Evolutionary conservation across 2,113 vertebrate genomes (phyloP).

Genomic region (Tor tambroides): DNA sequence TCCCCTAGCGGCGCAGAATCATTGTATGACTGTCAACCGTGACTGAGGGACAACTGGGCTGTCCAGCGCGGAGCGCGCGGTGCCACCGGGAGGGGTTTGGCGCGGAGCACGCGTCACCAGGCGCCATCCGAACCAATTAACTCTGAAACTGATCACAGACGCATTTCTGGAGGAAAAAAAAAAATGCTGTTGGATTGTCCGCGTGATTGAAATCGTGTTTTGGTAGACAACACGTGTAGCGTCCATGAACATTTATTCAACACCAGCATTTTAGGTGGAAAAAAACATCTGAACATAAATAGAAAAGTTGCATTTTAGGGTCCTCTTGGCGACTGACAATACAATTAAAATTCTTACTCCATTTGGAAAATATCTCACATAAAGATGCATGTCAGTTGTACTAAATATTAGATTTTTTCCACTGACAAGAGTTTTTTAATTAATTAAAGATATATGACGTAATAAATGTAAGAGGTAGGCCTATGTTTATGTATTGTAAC

Average conservation of each 20-base stretch:
- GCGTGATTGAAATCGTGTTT: background rate
- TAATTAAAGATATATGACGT: too few species aligned
- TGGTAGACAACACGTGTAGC: background rate
- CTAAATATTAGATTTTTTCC: background rate
- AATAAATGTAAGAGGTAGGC: background rate
- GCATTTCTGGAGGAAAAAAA: background rate
- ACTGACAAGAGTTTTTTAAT: background rate
- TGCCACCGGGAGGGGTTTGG: slow-evolving; percentile 50
- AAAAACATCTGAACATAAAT: background rate
- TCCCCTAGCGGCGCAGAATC: slow-evolving; percentile 47
- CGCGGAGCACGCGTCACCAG: background rate
- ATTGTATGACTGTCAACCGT: slow-evolving; percentile 54
- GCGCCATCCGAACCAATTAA: background rate
- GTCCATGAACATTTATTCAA: background rate
- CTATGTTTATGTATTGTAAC: background rate
- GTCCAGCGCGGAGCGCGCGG: slow-evolving; percentile 46
- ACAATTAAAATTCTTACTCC: background rate
- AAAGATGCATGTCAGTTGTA: background rate
- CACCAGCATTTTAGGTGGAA: background rate
- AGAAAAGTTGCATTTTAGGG: background rate
- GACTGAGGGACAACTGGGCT: slow-evolving; percentile 40
- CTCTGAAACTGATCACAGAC: background rate
- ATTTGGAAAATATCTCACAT: background rate
- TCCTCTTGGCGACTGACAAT: background rate
- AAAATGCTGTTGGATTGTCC: background rate